Base-by-base conservation (phyloP, 2,797 vertebrate genomes). In the Margarornis squamiger region DNA sequence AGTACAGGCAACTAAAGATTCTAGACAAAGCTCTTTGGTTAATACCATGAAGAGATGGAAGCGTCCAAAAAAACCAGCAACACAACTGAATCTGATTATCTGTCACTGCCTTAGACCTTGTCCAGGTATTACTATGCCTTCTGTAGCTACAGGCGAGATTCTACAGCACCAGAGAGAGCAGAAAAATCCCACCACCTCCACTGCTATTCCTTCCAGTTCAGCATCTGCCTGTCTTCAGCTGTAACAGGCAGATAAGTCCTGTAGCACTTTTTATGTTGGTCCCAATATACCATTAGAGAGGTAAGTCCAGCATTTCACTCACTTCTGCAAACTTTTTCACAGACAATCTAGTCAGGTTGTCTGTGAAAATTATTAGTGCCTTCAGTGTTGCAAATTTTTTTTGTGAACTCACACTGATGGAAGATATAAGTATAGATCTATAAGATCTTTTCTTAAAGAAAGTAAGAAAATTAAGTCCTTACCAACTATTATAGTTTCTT, bases 31-130 rank as follows among this genome's bases (percentile, higher is more conserved):
- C 14, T 59, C 73, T 52, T 82, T 30, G 39, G 12, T 81, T 62
- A 81, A 62, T 18, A 29, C 15, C 29, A 46, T 1, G 19, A 70
- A 6, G 3, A 87, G 38, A 70, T 10, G 2, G 62, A 76, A 63
- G 10, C 0, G 0, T 29, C 74, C 36, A 51, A 23, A 92, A 87
- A 4, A 72, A 48, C 1, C 2, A 55, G 48, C 45, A 74, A 13
- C 9, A 46, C 52, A 46, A 41, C 2, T 5, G 38, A 72, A 73
- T 29, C 24, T 21, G 17, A 75, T 12, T 5, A 63, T 72, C 79
- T 72, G 49, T 36, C 86, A 66, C 11, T 55, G 30, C 73, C 30
- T 63, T 68, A 32, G 77, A 32, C 23, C 81, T 39, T 52, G n/a
- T 36, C 18, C 24, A 63, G 36, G 21, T 81, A 71, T 49, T 43